Base-by-base conservation (phyloP, 1,140 invertebrate genomes). In the Drosophila truncata region DNA sequence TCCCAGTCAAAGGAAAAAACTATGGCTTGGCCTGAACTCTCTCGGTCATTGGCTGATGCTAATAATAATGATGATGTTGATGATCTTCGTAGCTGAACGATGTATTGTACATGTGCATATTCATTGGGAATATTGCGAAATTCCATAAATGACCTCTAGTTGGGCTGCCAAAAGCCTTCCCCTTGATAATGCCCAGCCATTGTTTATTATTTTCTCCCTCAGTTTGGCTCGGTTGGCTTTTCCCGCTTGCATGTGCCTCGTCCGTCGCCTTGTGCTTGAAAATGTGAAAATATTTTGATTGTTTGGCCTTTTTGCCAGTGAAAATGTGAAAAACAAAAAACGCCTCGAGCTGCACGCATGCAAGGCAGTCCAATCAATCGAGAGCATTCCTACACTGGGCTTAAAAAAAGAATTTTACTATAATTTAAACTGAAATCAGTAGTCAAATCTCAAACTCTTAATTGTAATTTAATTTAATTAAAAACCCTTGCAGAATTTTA, bases 231-330 rank as follows among this genome's bases (percentile, higher is more conserved):
- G 7, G 27, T 27, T 50, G 44, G 44, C 44, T 29, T 64, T 66
- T 46, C 42, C 59, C 23, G 70, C 49, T 69, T 39, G 60, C 75
- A 67, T 79, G 44, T 47, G 8, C 44, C 2, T 0, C 20, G 57
- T 83, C 49, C 57, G 44, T 44, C 11, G 44, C 69, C 44, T 47
- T 69, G 55, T 35, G 75, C 59, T 41, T 62, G 58, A 37, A 74
- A 71, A 71, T 72, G 74, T 64, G 66, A 67, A 84, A 85, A 69
- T 81, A 78, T 85, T 82, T 85, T 61, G 73, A 78, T 85, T 86
- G 74, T 67, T 58, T 57, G 57, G 80, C 70, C 70, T 69, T 55
- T 54, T 77, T 63, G 55, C 69, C 63, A 47, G 80, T 37, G 61
- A 44, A 82, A 63, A 61, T 61, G 80, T 46, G 61, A 41, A 82